Percentiles rank a stretch among this genome's conserved stretches.
Conservation (phyloP, 1,140 invertebrate genomes). For the Latrodectus geometricus region DNA sequence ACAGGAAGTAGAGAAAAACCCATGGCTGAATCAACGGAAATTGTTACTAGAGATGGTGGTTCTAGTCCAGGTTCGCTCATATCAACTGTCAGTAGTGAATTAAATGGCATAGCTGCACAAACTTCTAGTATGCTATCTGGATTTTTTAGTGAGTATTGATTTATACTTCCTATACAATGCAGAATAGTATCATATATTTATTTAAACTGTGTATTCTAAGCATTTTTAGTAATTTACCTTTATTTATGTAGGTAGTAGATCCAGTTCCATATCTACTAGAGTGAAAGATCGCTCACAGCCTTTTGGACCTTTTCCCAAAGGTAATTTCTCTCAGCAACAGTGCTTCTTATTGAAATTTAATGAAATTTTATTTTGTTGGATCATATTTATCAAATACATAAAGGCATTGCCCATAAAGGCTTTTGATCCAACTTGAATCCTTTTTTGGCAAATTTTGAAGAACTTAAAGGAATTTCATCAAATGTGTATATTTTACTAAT, state of each 20-base stretch:
- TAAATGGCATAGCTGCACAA: slow-evolving; percentile 89
- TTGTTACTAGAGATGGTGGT: slow-evolving; percentile 48
- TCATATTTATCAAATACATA: too few relatives aligned
- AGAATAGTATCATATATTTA: neutral
- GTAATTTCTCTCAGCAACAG: slow-evolving; percentile 65
- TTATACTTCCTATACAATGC: neutral
- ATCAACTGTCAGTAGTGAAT: slow-evolving; percentile 62
- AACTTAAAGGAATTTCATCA: too few relatives aligned
- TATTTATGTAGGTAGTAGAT: slow-evolving; percentile 56
- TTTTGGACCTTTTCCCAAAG: slow-evolving; percentile 76
- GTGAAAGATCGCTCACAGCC: slow-evolving; percentile 75
- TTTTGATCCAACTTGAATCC: too few relatives aligned
- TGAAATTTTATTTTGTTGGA: too few relatives aligned
- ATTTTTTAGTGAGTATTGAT: slow-evolving; percentile 79
- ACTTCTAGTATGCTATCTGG: slow-evolving; percentile 92
- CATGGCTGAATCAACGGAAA: slow-evolving; percentile 58
- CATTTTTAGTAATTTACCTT: neutral
- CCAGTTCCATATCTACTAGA: slow-evolving; percentile 62
- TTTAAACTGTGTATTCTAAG: slow-evolving; percentile 48
- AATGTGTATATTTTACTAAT: too few relatives aligned
- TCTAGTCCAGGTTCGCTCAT: slow-evolving; percentile 63
- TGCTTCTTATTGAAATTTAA: too few relatives aligned
- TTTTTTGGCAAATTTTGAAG: too few relatives aligned
- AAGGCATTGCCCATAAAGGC: too few relatives aligned
- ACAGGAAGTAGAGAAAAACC: slow-evolving; percentile 41